These are phyloP conservation scores for Brachionus rubens DNA, from an alignment of 1,140 invertebrate genomes.

Conservation along the genomic window DNA sequence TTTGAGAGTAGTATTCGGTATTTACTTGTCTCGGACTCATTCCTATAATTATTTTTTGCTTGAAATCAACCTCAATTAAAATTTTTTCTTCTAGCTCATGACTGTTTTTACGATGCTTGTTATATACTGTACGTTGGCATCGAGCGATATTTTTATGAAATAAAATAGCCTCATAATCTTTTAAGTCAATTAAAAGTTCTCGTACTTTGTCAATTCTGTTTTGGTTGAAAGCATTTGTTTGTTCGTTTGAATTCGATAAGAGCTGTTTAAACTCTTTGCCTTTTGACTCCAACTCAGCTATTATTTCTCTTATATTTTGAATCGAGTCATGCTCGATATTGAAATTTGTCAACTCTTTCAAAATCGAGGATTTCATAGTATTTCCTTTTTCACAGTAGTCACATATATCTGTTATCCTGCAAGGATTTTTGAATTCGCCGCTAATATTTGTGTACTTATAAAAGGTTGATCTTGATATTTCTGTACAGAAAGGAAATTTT, in stretches of 20 bases:
- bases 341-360: neutral
- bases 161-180: conserved; percentile 1
- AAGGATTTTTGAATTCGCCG: conserved; percentile 3
- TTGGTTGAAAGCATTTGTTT: neutral
- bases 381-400: conserved; percentile 27
- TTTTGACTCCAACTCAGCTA: neutral
- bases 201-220: neutral
- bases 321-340: neutral
- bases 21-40: conserved; percentile 14
- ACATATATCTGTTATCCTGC: neutral
- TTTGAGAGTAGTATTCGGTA: conserved; percentile 8
- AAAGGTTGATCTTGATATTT: neutral
- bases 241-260: neutral
- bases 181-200: conserved; percentile 1
- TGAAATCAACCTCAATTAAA: conserved; percentile 22
- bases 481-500: neutral
- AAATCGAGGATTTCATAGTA: neutral
- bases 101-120: neutral
- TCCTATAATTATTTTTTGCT: conserved; percentile 31
- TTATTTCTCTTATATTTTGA: neutral
- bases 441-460: neutral
- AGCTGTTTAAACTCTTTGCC: neutral
- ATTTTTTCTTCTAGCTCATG: neutral
- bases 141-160: conserved; percentile 36
- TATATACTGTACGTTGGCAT: conserved; percentile 1